Base-by-base conservation (phyloP, 2,113 vertebrate species). In the Corapipo altera region DNA sequence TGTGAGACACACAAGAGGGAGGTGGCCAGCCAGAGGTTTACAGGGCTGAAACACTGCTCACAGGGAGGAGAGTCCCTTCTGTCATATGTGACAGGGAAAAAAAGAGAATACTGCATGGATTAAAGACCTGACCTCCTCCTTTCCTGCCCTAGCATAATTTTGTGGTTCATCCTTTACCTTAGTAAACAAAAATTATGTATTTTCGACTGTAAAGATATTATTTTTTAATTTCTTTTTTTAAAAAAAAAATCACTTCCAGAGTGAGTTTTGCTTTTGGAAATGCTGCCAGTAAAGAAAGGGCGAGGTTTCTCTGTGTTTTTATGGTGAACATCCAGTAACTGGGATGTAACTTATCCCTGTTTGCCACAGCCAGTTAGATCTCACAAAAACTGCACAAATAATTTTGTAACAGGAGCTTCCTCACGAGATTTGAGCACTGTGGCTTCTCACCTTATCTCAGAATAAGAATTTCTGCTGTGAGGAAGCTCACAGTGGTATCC, bases 41-140 rank as follows among this genome's bases (percentile, higher is more conserved):
- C 93, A 94, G 89, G 89, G 89, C 94, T 97, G 94, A 79, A 88
- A 66, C 54, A 14, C 75, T 90, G 76, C 79, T 88, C 52, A 37
- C 39, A 71, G 91, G 52, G 76, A 96, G 86, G 59, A 88, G 86
- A 78, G 80, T 39, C 23, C 39, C 22, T 80, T 37, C 28, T 37
- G 59, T 46, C 21, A n/a, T 8, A 5, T 12, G 11, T 27, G 62
- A 21, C 39, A 92, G 73, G 54, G 57, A 5, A 43, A 67, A 83
- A 69, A 72, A 61, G 46, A 8, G 8, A 86, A 73, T 28, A 35
- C 35, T 80, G 78, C 89, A 88, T 95, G 96, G 78, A 80, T 94
- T 91, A n/a, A 94, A 94, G 67, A 67, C 85, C 82, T 84, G 88
- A 65, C 59, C 69, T 83, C 43, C 59, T 93, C 90, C 93, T 96